Conservation (phyloP, 2,888 invertebrate genomes). For the Rhagonycha fulva region DNA sequence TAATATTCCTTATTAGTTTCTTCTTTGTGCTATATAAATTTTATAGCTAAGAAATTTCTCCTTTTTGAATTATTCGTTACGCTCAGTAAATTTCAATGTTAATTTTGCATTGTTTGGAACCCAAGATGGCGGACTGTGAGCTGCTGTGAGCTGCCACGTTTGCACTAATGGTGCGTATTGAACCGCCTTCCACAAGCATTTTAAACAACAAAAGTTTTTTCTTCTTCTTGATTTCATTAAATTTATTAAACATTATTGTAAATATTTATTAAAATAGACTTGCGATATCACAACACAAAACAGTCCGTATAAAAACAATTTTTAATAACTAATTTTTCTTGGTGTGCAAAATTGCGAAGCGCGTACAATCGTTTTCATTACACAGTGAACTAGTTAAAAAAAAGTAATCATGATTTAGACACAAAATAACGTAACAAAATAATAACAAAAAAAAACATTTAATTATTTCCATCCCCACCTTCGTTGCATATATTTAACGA, state of each 20-base stretch:
- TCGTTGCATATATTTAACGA: constrained; percentile 61
- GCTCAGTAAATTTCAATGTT: no score
- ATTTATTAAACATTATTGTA: constrained; percentile 4
- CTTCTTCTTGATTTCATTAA: no score
- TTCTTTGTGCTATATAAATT: no score
- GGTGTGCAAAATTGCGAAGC: background rate
- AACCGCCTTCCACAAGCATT: no score
- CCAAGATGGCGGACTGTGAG: no score
- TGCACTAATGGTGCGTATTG: no score
- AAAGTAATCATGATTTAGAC: background rate
- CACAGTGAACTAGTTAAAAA: constrained; percentile 19
- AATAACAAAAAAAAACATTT: constrained; percentile 5
- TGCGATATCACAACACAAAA: constrained; percentile 23
- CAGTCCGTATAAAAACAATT: constrained; percentile 14
- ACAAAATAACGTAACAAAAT: background rate
- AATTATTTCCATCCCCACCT: constrained; percentile 39
- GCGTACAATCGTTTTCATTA: constrained; percentile 4
- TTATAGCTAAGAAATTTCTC: no score
- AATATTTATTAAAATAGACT: constrained; percentile 28
- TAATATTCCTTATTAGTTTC: no score
- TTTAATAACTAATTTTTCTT: background rate
- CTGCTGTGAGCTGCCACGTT: no score
- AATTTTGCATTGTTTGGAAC: no score
- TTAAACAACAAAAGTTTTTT: no score
- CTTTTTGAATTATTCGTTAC: no score